Evolutionary conservation across 2,797 vertebrate species (phyloP).

Genomic region (Tarsius wallacei): DNA sequence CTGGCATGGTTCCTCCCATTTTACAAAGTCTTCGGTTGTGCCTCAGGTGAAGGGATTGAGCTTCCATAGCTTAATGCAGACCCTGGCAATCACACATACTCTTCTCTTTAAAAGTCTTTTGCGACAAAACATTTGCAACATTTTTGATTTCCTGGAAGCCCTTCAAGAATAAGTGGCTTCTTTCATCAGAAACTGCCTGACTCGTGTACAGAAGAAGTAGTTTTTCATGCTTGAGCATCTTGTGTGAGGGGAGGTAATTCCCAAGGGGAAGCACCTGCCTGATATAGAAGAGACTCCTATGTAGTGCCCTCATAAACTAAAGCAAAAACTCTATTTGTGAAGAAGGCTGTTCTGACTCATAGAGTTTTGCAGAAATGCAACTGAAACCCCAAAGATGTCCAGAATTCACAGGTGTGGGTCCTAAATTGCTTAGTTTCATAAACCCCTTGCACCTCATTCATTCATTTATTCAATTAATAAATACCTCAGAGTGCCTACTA

Average conservation of each 20-base stretch:
- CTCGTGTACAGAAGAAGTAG: background rate
- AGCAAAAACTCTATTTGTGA: background rate
- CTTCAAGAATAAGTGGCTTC: slow-evolving; percentile 15
- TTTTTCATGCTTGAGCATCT: slow-evolving; percentile 59
- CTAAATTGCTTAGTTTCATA: background rate
- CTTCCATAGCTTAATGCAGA: background rate
- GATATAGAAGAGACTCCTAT: background rate
- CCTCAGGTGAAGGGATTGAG: background rate
- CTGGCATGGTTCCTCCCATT: background rate
- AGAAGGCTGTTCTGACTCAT: background rate
- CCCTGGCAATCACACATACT: background rate
- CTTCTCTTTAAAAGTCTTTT: slow-evolving; percentile 33
- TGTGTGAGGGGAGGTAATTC: background rate
- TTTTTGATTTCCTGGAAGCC: slow-evolving; percentile 52
- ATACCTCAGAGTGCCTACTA: background rate
- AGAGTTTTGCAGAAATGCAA: background rate
- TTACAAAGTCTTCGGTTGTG: background rate
- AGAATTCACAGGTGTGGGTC: background rate
- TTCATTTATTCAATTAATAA: background rate
- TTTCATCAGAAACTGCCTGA: slow-evolving; percentile 57
- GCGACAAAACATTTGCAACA: slow-evolving; percentile 28
- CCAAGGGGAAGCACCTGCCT: background rate
- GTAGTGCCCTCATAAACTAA: slow-evolving; percentile 15
- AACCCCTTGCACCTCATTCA: background rate
- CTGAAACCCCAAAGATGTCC: background rate